These are phyloP conservation scores for Camelus bactrianus DNA, from an alignment of 2,113 vertebrate species.

Conservation along the genomic window DNA sequence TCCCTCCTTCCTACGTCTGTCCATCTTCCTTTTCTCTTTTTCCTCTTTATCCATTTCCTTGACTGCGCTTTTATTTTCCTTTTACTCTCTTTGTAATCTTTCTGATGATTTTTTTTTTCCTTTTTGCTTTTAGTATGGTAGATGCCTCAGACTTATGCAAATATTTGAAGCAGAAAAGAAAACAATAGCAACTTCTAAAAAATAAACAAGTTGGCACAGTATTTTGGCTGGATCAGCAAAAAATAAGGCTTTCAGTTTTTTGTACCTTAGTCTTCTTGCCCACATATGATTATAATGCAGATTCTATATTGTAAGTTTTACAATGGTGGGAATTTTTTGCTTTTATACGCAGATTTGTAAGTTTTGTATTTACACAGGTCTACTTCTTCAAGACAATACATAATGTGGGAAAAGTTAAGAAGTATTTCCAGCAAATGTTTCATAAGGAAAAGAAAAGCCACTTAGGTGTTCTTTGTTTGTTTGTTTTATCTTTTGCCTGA, in stretches of 20 bases:
- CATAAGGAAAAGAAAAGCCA: conserved; percentile 14
- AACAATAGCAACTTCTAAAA: conserved; percentile 32
- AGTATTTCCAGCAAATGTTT: not conserved
- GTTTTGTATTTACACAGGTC: not conserved
- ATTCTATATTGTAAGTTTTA: not conserved
- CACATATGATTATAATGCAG: not conserved
- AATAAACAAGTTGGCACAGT: not conserved
- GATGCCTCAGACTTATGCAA: not conserved
- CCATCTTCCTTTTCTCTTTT: conserved; percentile 78
- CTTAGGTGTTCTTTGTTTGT: not conserved
- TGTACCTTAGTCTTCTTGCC: not conserved
- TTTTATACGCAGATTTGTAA: not conserved
- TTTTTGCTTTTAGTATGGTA: not conserved
- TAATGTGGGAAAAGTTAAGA: not conserved
- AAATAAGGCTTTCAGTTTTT: not conserved
- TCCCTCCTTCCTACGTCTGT: conserved; percentile 58
- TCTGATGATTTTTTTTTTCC: not conserved
- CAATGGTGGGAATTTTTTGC: not conserved
- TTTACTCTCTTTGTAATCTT: conserved; percentile 9
- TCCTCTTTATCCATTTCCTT: conserved; percentile 56
- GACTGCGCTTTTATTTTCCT: conserved; percentile 21
- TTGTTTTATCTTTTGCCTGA: not conserved
- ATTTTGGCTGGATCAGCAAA: conserved; percentile 8
- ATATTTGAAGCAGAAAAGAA: conserved; percentile 51
- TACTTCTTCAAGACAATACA: not conserved